Evolutionary conservation across 2,888 invertebrate genomes (phyloP).

Genomic region (Venustoraphidia nigricollis): DNA sequence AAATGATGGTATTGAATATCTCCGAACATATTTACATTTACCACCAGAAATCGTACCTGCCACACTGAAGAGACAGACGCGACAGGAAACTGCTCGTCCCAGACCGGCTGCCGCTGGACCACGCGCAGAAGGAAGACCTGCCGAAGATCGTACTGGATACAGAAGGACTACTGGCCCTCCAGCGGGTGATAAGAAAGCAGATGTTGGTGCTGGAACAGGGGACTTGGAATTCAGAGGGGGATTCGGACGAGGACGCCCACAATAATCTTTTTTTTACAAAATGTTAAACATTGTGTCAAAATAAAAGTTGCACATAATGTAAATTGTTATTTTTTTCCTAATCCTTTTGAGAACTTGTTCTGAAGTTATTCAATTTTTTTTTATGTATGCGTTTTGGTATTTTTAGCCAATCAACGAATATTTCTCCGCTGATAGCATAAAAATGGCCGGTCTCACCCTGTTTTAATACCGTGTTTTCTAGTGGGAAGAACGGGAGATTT

Average conservation of each 20-base stretch:
- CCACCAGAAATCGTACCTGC: constrained; percentile 98
- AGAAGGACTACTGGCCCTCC: constrained; percentile 47
- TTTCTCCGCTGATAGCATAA: no score
- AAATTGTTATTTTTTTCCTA: no score
- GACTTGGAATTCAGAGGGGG: constrained; percentile 86
- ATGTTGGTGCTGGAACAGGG: constrained; percentile 89
- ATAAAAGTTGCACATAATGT: not conserved
- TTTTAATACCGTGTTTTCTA: no score
- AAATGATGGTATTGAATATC: constrained; percentile 94
- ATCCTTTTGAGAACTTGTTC: no score
- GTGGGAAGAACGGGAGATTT: no score
- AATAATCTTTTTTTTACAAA: constrained; percentile 30
- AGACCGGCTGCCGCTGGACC: constrained; percentile 52
- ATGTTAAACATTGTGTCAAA: constrained; percentile 11
- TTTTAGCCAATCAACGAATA: no score
- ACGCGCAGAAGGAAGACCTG: constrained; percentile 51
- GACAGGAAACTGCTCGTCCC: constrained; percentile 73
- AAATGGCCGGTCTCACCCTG: no score
- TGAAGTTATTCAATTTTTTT: no score
- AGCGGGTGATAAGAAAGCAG: constrained; percentile 82
- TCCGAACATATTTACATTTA: constrained; percentile 88
- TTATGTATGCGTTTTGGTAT: no score
- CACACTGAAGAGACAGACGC: constrained; percentile 82
- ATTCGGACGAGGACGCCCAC: constrained; percentile 57
- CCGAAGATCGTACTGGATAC: constrained; percentile 73